Base-by-base conservation (phyloP, 2,113 vertebrate species). In the Amia ocellicauda region DNA sequence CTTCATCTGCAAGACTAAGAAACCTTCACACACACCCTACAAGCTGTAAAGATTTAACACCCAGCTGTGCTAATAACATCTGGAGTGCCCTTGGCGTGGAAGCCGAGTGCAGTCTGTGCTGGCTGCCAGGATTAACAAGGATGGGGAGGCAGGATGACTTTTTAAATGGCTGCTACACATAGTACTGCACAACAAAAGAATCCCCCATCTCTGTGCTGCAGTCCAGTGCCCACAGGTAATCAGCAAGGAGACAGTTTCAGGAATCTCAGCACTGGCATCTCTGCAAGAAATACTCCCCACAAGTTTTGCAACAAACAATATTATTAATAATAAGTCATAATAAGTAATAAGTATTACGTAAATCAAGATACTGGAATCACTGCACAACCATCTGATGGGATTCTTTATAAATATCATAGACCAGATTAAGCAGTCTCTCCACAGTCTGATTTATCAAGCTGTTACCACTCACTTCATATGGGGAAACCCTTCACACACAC, bases 21-120 rank as follows among this genome's bases (percentile, higher is more conserved):
- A 14, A 17, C 22, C 23, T 2, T 22, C 3, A 14, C 24, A 51
- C 13, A 45, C 40, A 51, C 43, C 2, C 23, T 31, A 29, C 42
- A 16, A 20, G 7, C 55, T 24, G 58, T 28, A 55, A 17, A 16
- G 7, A 45, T 28, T n/a, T n/a, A 20, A 27, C 3, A 65, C 58
- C 61, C 64, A 58, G 22, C 40, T 64, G 24, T 75, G 11, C 28
- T 45, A 50, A 54, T 31, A 80, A 79, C 79, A 82, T 81, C 68
- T 85, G 82, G 74, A 73, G 62, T 36, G 31, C 62, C 72, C 58
- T 53, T 77, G 71, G 76, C 74, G 74, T 49, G 59, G 56, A 29
- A 28, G n/a, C 68, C 43, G 67, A 59, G 56, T 36, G 31, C 31
- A 36, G 11, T 36, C 31, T 36, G 31, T 7, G 31, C 31, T 36